Percentiles rank a stretch among this genome's conserved stretches.
phyloP scores from a whole-genome alignment of 2,797 vertebrate genomes.

The Pogoniulus pusillus region DNA sequence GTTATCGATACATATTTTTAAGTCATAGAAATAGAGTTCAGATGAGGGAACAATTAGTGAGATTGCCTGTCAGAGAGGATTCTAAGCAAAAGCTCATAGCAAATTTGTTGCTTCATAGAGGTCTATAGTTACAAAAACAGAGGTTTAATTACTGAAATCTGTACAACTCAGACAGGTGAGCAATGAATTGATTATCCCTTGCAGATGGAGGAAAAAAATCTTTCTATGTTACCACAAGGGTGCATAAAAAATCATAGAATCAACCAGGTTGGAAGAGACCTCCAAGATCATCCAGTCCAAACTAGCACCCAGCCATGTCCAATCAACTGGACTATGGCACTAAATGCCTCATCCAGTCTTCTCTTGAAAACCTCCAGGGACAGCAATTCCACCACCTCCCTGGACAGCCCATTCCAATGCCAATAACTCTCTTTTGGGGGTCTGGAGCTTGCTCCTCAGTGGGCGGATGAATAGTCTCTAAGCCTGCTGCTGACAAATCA shows the following conservation, averaged over 20 bases:
- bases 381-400: no score
- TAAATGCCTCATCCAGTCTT: no score
- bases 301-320: no score
- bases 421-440: no score
- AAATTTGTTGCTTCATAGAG: background rate
- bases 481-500: background rate
- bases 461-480: background rate
- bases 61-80: background rate
- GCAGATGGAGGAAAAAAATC: background rate
- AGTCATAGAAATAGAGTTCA: background rate
- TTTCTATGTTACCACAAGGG: background rate
- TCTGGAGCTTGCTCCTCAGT: background rate
- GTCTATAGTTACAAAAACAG: background rate
- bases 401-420: no score
- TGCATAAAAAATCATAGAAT: background rate
- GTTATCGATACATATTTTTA: constrained; percentile 13
- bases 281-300: no score
- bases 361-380: no score
- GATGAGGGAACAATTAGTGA: background rate
- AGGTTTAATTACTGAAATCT: background rate
- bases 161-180: background rate
- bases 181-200: background rate
- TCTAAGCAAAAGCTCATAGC: background rate
- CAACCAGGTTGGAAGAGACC: no score
- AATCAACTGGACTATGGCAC: no score